These are phyloP conservation scores for Conus betulinus DNA, from an alignment of 1,140 invertebrate species.

Conservation along the genomic window DNA sequence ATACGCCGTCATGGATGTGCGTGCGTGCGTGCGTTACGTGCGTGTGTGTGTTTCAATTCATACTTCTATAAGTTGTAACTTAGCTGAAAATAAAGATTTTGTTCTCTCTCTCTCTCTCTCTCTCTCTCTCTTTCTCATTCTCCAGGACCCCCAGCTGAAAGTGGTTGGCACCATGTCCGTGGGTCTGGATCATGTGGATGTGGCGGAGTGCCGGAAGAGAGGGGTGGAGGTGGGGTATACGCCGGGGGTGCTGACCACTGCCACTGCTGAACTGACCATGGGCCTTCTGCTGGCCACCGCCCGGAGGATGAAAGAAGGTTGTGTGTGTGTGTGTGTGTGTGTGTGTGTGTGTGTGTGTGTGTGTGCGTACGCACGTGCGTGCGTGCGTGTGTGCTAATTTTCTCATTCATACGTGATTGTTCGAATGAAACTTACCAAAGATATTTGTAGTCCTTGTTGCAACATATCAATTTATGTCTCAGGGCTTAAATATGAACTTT, in stretches of 20 bases:
- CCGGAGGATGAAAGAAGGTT: constrained; percentile 88
- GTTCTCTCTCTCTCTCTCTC: neutral
- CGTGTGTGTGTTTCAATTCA: neutral
- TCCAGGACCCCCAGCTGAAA: constrained; percentile 85
- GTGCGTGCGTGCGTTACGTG: neutral
- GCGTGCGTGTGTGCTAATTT: neutral
- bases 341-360: neutral
- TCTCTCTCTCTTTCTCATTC: neutral
- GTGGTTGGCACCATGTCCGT: constrained; percentile 94
- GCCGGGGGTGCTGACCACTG: constrained; percentile 93
- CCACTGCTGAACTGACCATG: constrained; percentile 92
- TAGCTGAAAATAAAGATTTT: neutral
- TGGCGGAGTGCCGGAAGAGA: constrained; percentile 74
- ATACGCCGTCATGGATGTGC: neutral
- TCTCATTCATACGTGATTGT: neutral
- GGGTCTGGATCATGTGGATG: constrained; percentile 81
- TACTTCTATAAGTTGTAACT: neutral
- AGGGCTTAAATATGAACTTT: too few relatives aligned
- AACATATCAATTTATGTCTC: too few relatives aligned
- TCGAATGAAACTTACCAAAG: too few relatives aligned
- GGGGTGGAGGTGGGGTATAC: constrained; percentile 86
- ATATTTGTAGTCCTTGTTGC: too few relatives aligned
- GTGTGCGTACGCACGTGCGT: neutral
- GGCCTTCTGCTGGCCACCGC: constrained; percentile 87
- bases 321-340: neutral